Base-by-base conservation (phyloP, 2,797 vertebrate genomes). In the Yasuhikotakia modesta region DNA sequence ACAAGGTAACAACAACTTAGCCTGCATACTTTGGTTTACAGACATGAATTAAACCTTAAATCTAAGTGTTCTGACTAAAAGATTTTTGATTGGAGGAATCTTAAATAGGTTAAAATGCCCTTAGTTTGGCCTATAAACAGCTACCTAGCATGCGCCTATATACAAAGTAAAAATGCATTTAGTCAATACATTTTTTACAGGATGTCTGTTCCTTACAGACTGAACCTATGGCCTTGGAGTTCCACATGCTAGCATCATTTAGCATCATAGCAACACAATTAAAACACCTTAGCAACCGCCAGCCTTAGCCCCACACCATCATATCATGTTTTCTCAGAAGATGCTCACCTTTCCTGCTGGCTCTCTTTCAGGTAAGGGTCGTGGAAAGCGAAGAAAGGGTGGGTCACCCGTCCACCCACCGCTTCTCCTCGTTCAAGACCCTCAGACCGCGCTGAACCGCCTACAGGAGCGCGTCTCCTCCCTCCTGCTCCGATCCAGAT, bases 361-460 rank as follows among this genome's bases (percentile, higher is more conserved):
- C 27, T 69, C 1, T 65, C 5, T 17, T 27, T 57, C 70, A 96
- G 95, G 91, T 83, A 95, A 93, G 69, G 92, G 86, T 19, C 80
- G 84, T 0, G 91, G 91, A 0, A 91, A 76, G 48, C 93, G 78
- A 83, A 92, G 50, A 76, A 93, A 88, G 69, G 92, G 85, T 2
- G 82, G 55, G 10, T 65, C 75, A 8, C 73, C 86, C 0, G 65
- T 63, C 0, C 87, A 93, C 0, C 91, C 94, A 16, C 95, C 95
- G 0, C 92, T 91, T 0, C 90, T 98, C 53, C 87, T 99, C 27
- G 79, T 93, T 10, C 96, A 97, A 87, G 95, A 96, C 79, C 84
- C 92, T 0, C 87, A 91, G 78, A 87, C 79, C n/a, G 89, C 87
- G 3, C 87, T 81, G 58, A 80, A 73, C 4, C 93, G 92, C 83